Evolutionary conservation across 2,797 vertebrate species (phyloP).

Genomic region (Menidia menidia): DNA sequence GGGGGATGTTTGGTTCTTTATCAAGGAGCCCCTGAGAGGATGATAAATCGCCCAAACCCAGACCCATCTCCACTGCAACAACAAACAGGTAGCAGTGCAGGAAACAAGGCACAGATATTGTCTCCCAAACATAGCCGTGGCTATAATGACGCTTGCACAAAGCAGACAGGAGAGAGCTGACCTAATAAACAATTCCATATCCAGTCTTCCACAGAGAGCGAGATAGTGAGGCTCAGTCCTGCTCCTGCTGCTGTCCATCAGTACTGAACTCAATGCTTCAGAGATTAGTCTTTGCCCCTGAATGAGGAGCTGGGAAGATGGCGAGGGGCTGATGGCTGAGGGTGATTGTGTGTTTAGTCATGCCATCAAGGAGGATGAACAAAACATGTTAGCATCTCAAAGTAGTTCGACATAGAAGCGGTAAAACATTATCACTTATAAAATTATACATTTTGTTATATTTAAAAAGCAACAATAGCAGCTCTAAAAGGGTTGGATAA

Average conservation of each 20-base stretch:
- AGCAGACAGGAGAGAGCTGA: slow-evolving; percentile 66
- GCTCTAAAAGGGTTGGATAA: neutral
- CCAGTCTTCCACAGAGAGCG: slow-evolving; percentile 65
- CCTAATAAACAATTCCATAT: slow-evolving; percentile 79
- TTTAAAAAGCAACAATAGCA: neutral
- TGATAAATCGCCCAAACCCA: slow-evolving; percentile 76
- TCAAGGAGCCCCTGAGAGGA: slow-evolving; percentile 75
- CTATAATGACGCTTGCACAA: slow-evolving; percentile 77
- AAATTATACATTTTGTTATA: neutral
- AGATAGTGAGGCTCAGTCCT: slow-evolving; percentile 64
- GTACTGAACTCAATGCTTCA: slow-evolving; percentile 61
- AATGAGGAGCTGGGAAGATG: slow-evolving; percentile 21
- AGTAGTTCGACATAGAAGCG: neutral
- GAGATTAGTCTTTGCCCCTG: slow-evolving; percentile 61
- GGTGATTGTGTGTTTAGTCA: slow-evolving; percentile 23
- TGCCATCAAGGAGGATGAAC: slow-evolving; percentile 37
- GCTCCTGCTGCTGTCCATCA: slow-evolving; percentile 57
- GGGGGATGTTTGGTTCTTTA: slow-evolving; percentile 75
- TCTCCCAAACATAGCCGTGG: slow-evolving; percentile 69
- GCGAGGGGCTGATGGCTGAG: slow-evolving; percentile 1
- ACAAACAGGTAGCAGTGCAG: slow-evolving; percentile 76
- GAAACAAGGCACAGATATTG: slow-evolving; percentile 78
- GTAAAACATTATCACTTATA: neutral
- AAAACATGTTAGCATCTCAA: slow-evolving; percentile 7
- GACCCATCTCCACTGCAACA: slow-evolving; percentile 74